Evolutionary conservation across 2,113 vertebrate species (phyloP).

Genomic region (Symphodus melops): DNA sequence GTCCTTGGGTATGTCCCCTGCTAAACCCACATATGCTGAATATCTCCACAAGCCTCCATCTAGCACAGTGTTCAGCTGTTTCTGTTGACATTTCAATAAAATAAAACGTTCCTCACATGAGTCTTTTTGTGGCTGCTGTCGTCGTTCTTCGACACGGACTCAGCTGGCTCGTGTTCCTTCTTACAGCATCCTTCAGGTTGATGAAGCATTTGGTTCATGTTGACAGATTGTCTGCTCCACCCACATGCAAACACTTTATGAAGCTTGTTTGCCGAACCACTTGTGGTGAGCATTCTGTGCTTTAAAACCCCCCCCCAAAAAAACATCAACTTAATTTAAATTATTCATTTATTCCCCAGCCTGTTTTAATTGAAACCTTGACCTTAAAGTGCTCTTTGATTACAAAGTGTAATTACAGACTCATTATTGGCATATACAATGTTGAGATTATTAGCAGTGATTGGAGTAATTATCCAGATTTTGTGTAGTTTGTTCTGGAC

Average conservation of each 20-base stretch:
- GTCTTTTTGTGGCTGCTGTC: neutral
- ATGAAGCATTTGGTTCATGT: conserved; percentile 40
- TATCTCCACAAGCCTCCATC: conserved; percentile 3
- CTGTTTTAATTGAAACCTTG: conserved; percentile 25
- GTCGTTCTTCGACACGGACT: conserved; percentile 22
- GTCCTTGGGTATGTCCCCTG: neutral
- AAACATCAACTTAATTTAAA: conserved; percentile 9
- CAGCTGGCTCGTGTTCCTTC: conserved; percentile 14
- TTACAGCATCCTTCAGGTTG: conserved; percentile 33
- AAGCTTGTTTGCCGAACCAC: conserved; percentile 22
- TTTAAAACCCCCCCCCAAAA: too few relatives aligned
- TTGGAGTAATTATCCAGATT: conserved; percentile 44
- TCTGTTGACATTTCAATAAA: neutral
- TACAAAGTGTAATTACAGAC: conserved; percentile 38
- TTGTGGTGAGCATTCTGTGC: conserved; percentile 11
- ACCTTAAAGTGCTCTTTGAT: conserved; percentile 46
- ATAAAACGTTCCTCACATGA: neutral
- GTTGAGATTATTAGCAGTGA: conserved; percentile 33
- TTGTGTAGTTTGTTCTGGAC: conserved; percentile 27
- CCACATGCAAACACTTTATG: conserved; percentile 23
- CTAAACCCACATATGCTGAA: conserved; percentile 3
- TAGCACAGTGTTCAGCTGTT: neutral
- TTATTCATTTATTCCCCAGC: conserved; percentile 12
- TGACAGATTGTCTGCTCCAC: conserved; percentile 41
- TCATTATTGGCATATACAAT: conserved; percentile 26